These are phyloP conservation scores for Vanessa tameamea DNA, from an alignment of 1,140 invertebrate genomes.

Conservation along the genomic window DNA sequence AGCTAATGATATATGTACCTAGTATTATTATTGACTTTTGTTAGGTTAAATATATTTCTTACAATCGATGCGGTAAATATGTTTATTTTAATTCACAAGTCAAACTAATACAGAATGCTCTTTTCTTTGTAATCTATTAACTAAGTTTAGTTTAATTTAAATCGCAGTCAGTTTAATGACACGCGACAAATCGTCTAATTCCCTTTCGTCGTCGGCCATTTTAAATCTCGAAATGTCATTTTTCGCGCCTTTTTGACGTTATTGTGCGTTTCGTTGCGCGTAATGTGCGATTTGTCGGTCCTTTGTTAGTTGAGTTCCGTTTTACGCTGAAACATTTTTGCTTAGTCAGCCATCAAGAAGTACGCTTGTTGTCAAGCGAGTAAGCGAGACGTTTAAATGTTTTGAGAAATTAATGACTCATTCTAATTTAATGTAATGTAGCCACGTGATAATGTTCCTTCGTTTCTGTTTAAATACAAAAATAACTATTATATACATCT, in stretches of 20 bases:
- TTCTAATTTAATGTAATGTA: slow-evolving; percentile 19
- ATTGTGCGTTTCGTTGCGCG: slow-evolving; percentile 50
- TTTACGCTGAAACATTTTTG: slow-evolving; percentile 44
- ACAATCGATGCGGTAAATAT: no score
- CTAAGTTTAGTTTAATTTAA: slow-evolving; percentile 46
- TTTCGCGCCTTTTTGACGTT: slow-evolving; percentile 47
- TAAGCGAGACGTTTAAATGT: slow-evolving; percentile 18
- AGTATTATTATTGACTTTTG: no score
- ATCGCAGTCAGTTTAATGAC: slow-evolving; percentile 40
- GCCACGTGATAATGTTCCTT: neutral
- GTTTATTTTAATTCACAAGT: no score
- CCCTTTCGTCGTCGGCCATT: slow-evolving; percentile 45
- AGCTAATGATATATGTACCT: no score
- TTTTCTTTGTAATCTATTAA: slow-evolving; percentile 32
- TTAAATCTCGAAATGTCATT: slow-evolving; percentile 48
- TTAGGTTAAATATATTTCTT: no score
- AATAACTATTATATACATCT: no score
- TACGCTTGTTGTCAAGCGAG: slow-evolving; percentile 21
- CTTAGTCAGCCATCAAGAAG: slow-evolving; percentile 55
- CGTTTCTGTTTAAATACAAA: neutral
- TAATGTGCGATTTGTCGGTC: slow-evolving; percentile 46
- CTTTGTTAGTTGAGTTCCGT: slow-evolving; percentile 43
- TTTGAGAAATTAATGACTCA: slow-evolving; percentile 31
- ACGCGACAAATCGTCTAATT: slow-evolving; percentile 49
- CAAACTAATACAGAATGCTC: no score